phyloP scores from a whole-genome alignment of 2,113 vertebrate genomes.

The Gyps fulvus region DNA sequence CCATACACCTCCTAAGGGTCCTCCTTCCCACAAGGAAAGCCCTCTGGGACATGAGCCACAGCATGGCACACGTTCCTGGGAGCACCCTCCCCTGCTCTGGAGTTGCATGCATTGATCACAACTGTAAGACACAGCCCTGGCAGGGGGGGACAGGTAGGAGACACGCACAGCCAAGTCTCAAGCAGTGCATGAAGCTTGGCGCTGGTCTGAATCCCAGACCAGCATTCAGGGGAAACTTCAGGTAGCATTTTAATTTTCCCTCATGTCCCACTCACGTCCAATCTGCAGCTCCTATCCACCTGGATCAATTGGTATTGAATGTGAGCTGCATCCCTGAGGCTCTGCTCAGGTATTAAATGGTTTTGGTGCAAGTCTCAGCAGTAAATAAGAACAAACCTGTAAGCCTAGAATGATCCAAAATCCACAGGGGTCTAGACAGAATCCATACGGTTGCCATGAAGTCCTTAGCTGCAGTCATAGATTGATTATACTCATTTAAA shows the following conservation, averaged over 20 bases:
- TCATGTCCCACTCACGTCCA: neutral
- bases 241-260: neutral
- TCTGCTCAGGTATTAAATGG: neutral
- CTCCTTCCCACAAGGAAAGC: neutral
- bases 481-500: constrained; percentile 27
- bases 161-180: neutral
- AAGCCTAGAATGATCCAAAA: neutral
- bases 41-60: neutral
- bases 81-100: neutral
- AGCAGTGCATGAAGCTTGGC: neutral
- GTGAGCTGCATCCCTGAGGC: neutral
- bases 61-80: fast-evolving
- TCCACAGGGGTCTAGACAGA: neutral
- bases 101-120: neutral
- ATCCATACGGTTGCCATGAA: constrained; percentile 19
- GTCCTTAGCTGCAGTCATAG: neutral
- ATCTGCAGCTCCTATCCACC: neutral
- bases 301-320: neutral
- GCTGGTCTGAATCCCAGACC: neutral
- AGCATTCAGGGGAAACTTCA: neutral
- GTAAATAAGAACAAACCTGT: constrained; percentile 18
- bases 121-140: neutral
- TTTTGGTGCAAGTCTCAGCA: constrained; percentile 4
- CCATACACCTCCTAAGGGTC: neutral
- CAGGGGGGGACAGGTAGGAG: neutral